phyloP scores from a whole-genome alignment of 1,140 invertebrate genomes.

The Amphibalanus amphitrite region DNA sequence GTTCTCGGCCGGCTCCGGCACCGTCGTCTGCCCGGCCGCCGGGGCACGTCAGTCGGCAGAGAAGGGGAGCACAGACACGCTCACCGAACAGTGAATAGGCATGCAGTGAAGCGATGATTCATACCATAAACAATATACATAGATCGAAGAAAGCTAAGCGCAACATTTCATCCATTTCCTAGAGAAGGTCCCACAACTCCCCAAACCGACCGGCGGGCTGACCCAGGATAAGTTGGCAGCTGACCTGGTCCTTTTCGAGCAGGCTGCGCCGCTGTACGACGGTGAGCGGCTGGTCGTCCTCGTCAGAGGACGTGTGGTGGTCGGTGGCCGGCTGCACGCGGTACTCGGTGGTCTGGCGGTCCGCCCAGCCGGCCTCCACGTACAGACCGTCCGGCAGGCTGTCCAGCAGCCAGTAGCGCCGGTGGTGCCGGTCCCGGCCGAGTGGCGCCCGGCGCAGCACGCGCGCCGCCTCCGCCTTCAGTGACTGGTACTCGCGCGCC shows the following conservation, averaged over 20 bases:
- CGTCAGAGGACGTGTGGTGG: not conserved
- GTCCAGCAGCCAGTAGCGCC: conserved; percentile 30
- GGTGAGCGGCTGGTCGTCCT: not conserved
- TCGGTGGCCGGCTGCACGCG: not conserved
- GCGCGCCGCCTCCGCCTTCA: conserved; percentile 20
- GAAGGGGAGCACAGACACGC: too few species aligned
- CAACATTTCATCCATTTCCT: too few species aligned
- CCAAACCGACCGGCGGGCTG: too few species aligned
- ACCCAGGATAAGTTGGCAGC: too few species aligned
- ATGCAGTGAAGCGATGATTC: too few species aligned
- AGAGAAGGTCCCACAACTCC: too few species aligned
- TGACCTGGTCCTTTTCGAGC: too few species aligned
- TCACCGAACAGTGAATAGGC: too few species aligned
- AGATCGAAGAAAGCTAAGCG: too few species aligned
- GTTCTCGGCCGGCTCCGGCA: not conserved
- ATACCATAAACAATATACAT: too few species aligned
- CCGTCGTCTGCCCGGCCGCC: not conserved
- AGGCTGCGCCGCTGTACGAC: not conserved
- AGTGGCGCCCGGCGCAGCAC: conserved; percentile 24
- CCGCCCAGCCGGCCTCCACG: conserved; percentile 27
- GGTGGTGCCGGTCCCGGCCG: conserved; percentile 28
- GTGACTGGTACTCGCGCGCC: conserved; percentile 22
- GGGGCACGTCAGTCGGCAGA: not conserved
- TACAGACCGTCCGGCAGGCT: conserved; percentile 26
- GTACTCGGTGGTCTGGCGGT: conserved; percentile 10